Percentiles rank a stretch among this genome's conserved stretches.
These are phyloP conservation scores for Corythoichthys haematopterus DNA, from an alignment of 2,113 vertebrate species.

Conservation along the genomic window DNA sequence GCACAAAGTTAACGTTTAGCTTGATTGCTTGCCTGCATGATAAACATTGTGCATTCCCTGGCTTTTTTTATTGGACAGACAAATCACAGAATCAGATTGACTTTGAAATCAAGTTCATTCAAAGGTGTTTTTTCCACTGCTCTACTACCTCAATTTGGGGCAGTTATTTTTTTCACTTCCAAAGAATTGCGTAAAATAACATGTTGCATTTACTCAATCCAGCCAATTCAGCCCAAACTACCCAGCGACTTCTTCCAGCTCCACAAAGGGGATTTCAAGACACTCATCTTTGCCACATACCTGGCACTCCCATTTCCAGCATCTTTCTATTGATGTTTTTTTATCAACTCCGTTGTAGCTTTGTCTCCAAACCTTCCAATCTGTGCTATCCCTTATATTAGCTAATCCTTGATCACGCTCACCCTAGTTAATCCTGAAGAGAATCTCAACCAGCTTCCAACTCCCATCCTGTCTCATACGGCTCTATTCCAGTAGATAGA, in stretches of 20 bases:
- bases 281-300: neutral
- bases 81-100: neutral
- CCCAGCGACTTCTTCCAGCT: no score
- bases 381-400: neutral
- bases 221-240: no score
- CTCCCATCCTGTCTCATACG: no score
- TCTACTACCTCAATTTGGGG: no score
- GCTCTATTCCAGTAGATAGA: no score
- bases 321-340: neutral
- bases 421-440: no score
- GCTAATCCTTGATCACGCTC: neutral
- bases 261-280: no score
- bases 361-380: neutral
- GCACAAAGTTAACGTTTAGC: conserved; percentile 3
- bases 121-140: no score
- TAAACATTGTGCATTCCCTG: neutral
- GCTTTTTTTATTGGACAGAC: neutral
- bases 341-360: neutral
- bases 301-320: neutral
- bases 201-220: no score
- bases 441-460: no score
- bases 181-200: neutral
- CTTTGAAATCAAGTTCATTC: no score
- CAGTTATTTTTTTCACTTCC: neutral
- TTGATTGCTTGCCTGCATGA: neutral